Percentiles rank a stretch among this genome's conserved stretches.
Conservation (phyloP, 1,140 invertebrate genomes). For the Ceratosolen solmsi region DNA sequence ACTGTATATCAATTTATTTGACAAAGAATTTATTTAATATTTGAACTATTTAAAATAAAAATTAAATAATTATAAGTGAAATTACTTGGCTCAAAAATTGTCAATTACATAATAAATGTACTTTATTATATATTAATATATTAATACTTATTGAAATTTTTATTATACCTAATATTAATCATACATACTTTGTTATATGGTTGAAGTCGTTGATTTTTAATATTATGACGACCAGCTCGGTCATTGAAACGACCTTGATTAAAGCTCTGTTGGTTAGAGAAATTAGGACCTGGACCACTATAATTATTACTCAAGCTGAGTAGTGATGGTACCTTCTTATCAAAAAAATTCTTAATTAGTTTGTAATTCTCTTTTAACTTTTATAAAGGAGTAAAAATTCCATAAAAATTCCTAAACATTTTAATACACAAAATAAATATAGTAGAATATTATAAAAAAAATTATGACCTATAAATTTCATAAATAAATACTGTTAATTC, state of each 20-base stretch:
- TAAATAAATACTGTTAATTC: not conserved
- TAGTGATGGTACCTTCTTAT: constrained; percentile 68
- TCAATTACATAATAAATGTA: not conserved
- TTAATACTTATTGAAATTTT: not conserved
- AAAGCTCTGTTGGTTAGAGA: constrained; percentile 66
- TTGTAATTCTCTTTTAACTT: not conserved
- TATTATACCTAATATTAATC: not conserved
- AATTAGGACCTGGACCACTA: constrained; percentile 67
- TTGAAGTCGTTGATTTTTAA: constrained; percentile 70
- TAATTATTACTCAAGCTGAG: constrained; percentile 70
- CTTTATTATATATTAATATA: not conserved
- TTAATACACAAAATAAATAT: no score
- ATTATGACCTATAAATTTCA: not conserved
- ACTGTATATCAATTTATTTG: no score
- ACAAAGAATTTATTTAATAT: no score
- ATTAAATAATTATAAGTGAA: no score
- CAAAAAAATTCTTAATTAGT: constrained; percentile 39
- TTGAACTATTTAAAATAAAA: no score
- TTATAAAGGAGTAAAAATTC: not conserved
- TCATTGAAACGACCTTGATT: constrained; percentile 68
- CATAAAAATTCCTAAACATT: no score
- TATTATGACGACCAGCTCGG: constrained; percentile 61
- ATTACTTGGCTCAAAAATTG: constrained; percentile 22
- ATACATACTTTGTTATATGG: constrained; percentile 73
- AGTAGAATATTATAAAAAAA: not conserved